Conservation (phyloP, 2,113 vertebrate genomes). For the Pedetes capensis region DNA sequence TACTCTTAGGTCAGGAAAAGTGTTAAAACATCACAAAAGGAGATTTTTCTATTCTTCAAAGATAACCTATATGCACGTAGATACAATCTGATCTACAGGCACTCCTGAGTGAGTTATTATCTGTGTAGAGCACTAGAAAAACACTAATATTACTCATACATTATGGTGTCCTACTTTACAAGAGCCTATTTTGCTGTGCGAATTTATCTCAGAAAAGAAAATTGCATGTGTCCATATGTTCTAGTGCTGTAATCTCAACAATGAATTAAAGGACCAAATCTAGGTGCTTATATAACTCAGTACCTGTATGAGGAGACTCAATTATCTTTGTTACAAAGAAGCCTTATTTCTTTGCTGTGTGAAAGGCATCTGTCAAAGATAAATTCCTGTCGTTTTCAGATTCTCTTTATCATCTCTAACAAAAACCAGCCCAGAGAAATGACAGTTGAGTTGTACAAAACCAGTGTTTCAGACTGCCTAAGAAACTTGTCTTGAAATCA, state of each 20-base stretch:
- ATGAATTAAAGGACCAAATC: constrained; percentile 66
- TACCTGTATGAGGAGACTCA: constrained; percentile 50
- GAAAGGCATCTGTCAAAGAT: constrained; percentile 69
- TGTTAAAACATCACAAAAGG: constrained; percentile 28
- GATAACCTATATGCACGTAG: constrained; percentile 17
- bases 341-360: constrained; percentile 59
- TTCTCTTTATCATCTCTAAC: constrained; percentile 70
- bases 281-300: constrained; percentile 66
- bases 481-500: constrained; percentile 76
- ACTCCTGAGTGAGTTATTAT: constrained; percentile 55
- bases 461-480: constrained; percentile 62
- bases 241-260: constrained; percentile 55
- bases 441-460: constrained; percentile 66
- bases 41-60: constrained; percentile 28
- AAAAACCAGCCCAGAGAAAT: constrained; percentile 72
- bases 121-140: constrained; percentile 56
- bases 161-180: constrained; percentile 65
- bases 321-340: constrained; percentile 73
- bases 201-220: constrained; percentile 75
- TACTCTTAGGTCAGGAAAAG: constrained; percentile 45
- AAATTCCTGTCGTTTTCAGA: constrained; percentile 67
- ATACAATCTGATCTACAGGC: constrained; percentile 19
- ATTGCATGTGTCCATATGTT: constrained; percentile 65
- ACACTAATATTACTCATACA: constrained; percentile 68
- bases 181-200: constrained; percentile 65